phyloP scores from a whole-genome alignment of 2,888 invertebrate genomes.

The Amphimallon solstitiale region DNA sequence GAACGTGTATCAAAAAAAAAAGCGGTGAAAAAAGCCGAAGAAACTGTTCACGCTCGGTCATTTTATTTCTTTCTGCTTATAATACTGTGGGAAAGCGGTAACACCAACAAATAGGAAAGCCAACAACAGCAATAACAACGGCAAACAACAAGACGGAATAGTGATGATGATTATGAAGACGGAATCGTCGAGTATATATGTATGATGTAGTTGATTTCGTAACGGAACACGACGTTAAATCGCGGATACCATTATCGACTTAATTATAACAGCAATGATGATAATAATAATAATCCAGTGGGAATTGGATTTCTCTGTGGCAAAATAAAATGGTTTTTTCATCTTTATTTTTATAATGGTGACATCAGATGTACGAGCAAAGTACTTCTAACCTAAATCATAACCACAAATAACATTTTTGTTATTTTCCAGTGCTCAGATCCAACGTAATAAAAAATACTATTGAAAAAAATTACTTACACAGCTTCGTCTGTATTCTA shows the following conservation, averaged over 20 bases:
- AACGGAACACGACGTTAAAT: constrained; percentile 24
- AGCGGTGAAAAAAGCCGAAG: background rate
- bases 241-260: constrained; percentile 26
- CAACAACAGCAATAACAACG: background rate
- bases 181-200: constrained; percentile 7
- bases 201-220: constrained; percentile 17
- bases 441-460: too few species aligned
- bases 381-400: background rate
- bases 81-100: constrained; percentile 27
- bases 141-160: background rate
- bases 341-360: background rate
- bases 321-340: constrained; percentile 6
- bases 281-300: constrained; percentile 5
- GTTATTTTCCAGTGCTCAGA: too few species aligned
- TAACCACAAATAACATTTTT: too few species aligned
- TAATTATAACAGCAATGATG: constrained; percentile 2
- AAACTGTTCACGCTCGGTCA: constrained; percentile 4
- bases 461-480: too few species aligned
- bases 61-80: background rate
- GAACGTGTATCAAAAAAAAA: background rate
- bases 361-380: background rate
- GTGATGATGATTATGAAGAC: constrained; percentile 1
- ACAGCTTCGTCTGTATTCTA: too few species aligned
- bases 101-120: constrained; percentile 8
- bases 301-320: background rate